Percentiles rank a stretch among this genome's conserved stretches.
Conservation (phyloP, 2,797 vertebrate species). For the Lacerta agilis region DNA sequence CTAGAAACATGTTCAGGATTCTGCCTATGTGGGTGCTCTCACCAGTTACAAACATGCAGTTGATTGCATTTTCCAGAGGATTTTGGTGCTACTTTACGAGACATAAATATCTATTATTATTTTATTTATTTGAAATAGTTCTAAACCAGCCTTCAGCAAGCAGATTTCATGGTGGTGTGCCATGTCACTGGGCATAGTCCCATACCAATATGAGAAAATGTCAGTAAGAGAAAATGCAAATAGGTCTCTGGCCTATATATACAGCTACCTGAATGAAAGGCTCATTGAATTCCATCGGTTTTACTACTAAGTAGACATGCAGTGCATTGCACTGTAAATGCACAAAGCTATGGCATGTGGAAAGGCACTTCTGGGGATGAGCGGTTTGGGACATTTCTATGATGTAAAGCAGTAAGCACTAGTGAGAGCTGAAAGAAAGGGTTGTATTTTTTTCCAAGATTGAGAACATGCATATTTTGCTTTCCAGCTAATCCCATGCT, state of each 20-base stretch:
- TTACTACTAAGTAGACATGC: background rate
- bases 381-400: no score
- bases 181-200: background rate
- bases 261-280: background rate
- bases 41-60: background rate
- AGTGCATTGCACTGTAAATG: background rate
- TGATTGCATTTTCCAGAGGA: background rate
- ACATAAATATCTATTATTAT: background rate
- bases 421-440: background rate
- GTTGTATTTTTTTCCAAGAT: background rate
- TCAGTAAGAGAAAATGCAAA: background rate
- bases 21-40: background rate
- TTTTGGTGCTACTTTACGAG: background rate
- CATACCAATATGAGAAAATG: background rate
- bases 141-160: no score
- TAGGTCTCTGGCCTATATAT: background rate
- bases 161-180: no score
- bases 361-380: background rate
- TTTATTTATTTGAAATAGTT: no score
- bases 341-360: background rate
- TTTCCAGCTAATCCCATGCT: conserved; percentile 32
- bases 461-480: background rate
- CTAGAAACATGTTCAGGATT: background rate
- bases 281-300: background rate
- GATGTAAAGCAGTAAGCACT: no score